phyloP scores from a whole-genome alignment of 2,797 vertebrate species.

The Cottoperca gobio region DNA sequence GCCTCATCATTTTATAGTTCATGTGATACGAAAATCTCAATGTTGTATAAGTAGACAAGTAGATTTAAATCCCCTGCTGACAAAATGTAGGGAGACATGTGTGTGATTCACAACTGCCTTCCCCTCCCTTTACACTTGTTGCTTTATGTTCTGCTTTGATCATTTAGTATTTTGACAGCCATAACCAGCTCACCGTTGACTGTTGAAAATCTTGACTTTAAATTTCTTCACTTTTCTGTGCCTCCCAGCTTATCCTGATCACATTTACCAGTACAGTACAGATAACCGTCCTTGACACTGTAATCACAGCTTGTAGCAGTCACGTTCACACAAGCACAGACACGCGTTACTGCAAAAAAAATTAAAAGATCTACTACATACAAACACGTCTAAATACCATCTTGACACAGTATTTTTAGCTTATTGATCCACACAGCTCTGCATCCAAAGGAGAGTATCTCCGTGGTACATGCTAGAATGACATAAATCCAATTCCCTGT shows the following conservation, averaged over 20 bases:
- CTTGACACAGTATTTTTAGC: conserved; percentile 78
- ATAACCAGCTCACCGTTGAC: conserved; percentile 47
- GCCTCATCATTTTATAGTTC: conserved; percentile 47
- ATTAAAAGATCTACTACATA: conserved; percentile 12
- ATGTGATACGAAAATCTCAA: conserved; percentile 42
- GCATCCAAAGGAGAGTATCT: conserved; percentile 55
- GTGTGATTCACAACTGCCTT: conserved; percentile 51
- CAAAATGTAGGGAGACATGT: conserved; percentile 34
- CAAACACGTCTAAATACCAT: conserved; percentile 41
- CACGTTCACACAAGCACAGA: neutral
- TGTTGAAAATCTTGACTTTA: conserved; percentile 42
- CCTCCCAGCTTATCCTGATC: conserved; percentile 26
- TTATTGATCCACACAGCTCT: conserved; percentile 76
- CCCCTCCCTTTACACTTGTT: conserved; percentile 56
- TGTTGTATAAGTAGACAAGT: conserved; percentile 42
- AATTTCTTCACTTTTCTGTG: conserved; percentile 27
- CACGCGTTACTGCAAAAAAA: neutral
- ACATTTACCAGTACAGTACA: neutral
- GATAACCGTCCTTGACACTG: conserved; percentile 3
- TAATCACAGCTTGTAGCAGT: conserved; percentile 2
- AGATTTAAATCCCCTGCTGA: conserved; percentile 54
- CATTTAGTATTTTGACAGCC: conserved; percentile 48
- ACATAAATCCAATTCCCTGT: conserved; percentile 71
- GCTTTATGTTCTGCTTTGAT: conserved; percentile 63
- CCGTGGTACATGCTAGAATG: conserved; percentile 64